phyloP scores from a whole-genome alignment of 2,113 vertebrate genomes.

The Scophthalmus maximus region DNA sequence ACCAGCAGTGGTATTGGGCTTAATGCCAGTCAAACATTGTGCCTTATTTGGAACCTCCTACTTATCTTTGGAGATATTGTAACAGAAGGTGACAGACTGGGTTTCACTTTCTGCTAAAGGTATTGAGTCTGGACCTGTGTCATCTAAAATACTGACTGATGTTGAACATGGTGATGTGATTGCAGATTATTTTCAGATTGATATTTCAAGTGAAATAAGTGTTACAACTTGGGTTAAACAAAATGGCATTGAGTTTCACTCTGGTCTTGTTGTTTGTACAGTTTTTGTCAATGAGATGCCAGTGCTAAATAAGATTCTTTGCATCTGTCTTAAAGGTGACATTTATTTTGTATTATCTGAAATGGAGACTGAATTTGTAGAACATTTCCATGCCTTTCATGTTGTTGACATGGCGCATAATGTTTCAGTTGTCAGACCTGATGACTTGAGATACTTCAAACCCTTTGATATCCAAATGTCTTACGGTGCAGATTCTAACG shows the following conservation, averaged over 20 bases:
- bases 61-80: neutral
- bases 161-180: conserved; percentile 14
- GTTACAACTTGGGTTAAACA: conserved; percentile 21
- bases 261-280: conserved; percentile 11
- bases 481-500: conserved; percentile 3
- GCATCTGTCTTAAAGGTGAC: conserved; percentile 3
- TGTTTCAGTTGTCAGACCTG: conserved; percentile 11
- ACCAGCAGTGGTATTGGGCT: neutral
- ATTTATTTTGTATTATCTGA: neutral
- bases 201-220: conserved; percentile 1
- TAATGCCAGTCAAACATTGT: neutral
- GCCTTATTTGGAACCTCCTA: too few relatives aligned
- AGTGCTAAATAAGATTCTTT: conserved; percentile 17
- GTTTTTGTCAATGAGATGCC: neutral
- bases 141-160: neutral
- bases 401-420: neutral
- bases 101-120: neutral
- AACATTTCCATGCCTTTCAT: conserved; percentile 16
- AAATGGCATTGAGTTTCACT: neutral
- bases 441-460: conserved; percentile 5
- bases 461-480: conserved; percentile 16
- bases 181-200: conserved; percentile 6
- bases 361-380: neutral
- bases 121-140: conserved; percentile 1
- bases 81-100: neutral